Base-by-base conservation (phyloP, 2,888 invertebrate species). In the Scaeva pyrastri region DNA sequence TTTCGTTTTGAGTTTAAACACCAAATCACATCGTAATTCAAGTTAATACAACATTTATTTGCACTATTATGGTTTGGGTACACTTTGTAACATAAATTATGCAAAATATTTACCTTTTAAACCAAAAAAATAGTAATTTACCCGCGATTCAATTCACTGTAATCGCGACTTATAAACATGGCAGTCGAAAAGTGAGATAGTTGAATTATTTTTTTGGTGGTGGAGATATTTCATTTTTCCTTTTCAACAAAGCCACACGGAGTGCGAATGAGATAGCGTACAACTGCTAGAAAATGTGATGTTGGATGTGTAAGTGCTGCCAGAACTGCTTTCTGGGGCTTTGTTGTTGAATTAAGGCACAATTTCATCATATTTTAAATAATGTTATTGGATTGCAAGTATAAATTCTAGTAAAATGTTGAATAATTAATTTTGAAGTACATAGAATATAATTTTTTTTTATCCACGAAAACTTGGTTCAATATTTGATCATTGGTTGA, bases 131-230 rank as follows among this genome's bases (percentile, higher is more conserved):
- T 88, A 88, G 83, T 80, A 88, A 88, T 88, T 89, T 89, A 82
- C 84, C 88, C 89, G 89, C 89, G 89, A 90, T 72, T 85, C 81
- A 89, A 88, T 89, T 88, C 88, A 88, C 88, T 88, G 81, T 85
- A 89, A 89, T 88, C 89, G 88, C 90, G 89, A 89, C 88, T 89
- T 87, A 89, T 87, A 81, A 89, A 89, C 90, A 90, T 89, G 89
- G 89, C 89, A 89, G 89, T 88, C 89, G 86, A 88, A 88, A 88
- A 87, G 87, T 87, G 87, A 88, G 87, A 86, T 77, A 64, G 81
- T 48, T 43, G 43, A 74, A 64, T 86, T 58, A 16, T 50, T 74
- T 83, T 2, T 50, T 10, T 66, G n/a, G 21, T 26, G 11, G 71
- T 10, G 58, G 36, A 52, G 74, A 71, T 62, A 79, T 74, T 74